These are phyloP conservation scores for Priocnemis perturbator DNA, from an alignment of 2,888 invertebrate genomes.

Conservation along the genomic window DNA sequence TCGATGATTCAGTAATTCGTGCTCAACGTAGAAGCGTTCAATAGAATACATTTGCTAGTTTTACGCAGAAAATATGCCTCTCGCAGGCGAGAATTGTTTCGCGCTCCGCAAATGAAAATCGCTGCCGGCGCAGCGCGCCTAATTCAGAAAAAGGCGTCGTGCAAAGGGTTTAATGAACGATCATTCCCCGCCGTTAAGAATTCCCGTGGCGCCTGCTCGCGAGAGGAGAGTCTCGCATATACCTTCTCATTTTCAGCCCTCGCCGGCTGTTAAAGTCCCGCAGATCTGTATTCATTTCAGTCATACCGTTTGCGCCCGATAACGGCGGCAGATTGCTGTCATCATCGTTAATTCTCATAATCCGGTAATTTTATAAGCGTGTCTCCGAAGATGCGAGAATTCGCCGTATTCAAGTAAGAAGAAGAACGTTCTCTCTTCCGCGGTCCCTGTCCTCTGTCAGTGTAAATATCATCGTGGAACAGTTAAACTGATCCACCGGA, in stretches of 20 bases:
- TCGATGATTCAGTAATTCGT: too few species aligned
- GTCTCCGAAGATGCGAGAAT: conserved; percentile 15
- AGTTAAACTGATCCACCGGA: too few species aligned
- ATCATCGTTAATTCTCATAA: conserved; percentile 59
- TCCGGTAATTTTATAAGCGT: conserved; percentile 55
- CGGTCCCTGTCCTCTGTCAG: too few species aligned
- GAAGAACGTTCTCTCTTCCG: too few species aligned
- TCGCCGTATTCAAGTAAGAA: not conserved
- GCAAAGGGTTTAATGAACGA: too few species aligned
- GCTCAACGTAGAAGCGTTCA: too few species aligned
- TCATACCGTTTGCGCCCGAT: not conserved
- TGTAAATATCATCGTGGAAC: too few species aligned
- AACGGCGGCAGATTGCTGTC: conserved; percentile 46
- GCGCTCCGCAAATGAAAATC: too few species aligned
- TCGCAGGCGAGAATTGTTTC: too few species aligned
- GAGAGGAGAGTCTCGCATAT: not conserved
- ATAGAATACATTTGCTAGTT: too few species aligned
- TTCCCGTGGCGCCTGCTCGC: conserved; percentile 19
- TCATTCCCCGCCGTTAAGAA: conserved; percentile 11
- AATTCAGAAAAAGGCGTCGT: not conserved
- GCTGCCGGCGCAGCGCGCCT: too few species aligned
- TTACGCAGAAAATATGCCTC: not conserved
- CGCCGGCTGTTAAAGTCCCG: conserved; percentile 42
- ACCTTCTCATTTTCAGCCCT: conserved; percentile 36
- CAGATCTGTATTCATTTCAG: conserved; percentile 50